A percentile compares a stretch with the other conserved stretches of the same genome.
phyloP scores from a whole-genome alignment of 2,888 invertebrate species.

The Melieria picta region DNA sequence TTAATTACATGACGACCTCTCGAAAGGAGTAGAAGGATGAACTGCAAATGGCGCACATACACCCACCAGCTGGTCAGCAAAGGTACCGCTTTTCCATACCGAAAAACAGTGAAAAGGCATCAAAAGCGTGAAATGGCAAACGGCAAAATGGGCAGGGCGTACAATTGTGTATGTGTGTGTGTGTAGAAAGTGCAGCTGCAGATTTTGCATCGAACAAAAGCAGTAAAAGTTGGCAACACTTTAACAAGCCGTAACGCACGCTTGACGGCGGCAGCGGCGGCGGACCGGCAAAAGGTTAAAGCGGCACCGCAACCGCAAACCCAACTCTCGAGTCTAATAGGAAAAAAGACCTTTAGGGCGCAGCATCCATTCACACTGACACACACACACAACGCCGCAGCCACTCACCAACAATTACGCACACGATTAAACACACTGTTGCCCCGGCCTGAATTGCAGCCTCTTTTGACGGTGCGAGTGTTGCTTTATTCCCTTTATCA shows the following conservation, averaged over 20 bases:
- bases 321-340: too few relatives aligned
- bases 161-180: too few relatives aligned
- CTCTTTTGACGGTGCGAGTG: constrained; percentile 9
- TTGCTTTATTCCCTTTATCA: constrained; percentile 54
- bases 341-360: constrained; percentile 24
- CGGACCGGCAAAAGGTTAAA: too few relatives aligned
- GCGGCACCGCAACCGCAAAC: too few relatives aligned
- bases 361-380: constrained; percentile 24
- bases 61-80: constrained; percentile 2
- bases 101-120: background rate
- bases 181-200: constrained; percentile 20
- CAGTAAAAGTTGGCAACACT: constrained; percentile 13
- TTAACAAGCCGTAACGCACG: constrained; percentile 17
- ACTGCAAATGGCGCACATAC: too few relatives aligned
- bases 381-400: constrained; percentile 12
- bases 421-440: constrained; percentile 60
- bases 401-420: constrained; percentile 57
- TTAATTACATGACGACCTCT: too few relatives aligned
- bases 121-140: constrained; percentile 8
- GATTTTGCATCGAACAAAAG: constrained; percentile 10
- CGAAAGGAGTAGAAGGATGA: too few relatives aligned
- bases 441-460: constrained; percentile 4
- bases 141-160: too few relatives aligned
- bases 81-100: background rate
- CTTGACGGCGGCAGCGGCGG: background rate